Conservation (phyloP, 30 jellyfish, hydroid and myxozoan genomes). For the Mastigias papua region DNA sequence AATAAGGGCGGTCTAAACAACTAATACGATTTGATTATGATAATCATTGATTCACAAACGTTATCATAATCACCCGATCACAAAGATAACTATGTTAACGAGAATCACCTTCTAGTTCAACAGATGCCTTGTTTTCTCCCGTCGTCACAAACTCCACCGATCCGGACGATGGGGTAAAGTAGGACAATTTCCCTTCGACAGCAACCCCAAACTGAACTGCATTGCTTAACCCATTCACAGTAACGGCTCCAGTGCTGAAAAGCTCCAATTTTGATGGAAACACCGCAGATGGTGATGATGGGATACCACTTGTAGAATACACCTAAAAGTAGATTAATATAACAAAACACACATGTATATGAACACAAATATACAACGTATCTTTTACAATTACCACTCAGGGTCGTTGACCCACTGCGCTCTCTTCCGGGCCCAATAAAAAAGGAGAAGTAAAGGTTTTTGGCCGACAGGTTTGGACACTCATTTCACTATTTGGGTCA, state of each 20-base stretch:
- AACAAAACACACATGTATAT: too few species aligned
- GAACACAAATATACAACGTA: too few species aligned
- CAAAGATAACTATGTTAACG: background rate
- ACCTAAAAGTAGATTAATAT: slow-evolving; percentile 62
- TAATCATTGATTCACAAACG: too few species aligned
- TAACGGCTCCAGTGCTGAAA: slow-evolving; percentile 6
- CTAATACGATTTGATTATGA: too few species aligned
- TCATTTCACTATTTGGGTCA: too few species aligned
- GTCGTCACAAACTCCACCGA: slow-evolving; percentile 46
- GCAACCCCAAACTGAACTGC: slow-evolving; percentile 44
- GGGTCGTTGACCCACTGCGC: too few species aligned
- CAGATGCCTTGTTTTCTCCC: slow-evolving; percentile 60
- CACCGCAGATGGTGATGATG: slow-evolving; percentile 43
- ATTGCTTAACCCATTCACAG: slow-evolving; percentile 38
- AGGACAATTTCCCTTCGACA: slow-evolving; percentile 62
- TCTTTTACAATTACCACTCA: too few species aligned
- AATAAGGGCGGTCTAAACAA: too few species aligned
- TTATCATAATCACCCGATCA: too few species aligned
- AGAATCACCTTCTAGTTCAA: slow-evolving; percentile 79
- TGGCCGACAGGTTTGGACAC: too few species aligned
- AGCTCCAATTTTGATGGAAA: slow-evolving; percentile 61
- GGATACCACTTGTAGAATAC: slow-evolving; percentile 58
- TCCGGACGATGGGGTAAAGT: slow-evolving; percentile 35
- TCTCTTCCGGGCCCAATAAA: too few species aligned
- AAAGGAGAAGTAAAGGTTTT: too few species aligned